Evolutionary conservation across 1,140 invertebrate species (phyloP).

Genomic region (Hyposmocoma kahamanoa): DNA sequence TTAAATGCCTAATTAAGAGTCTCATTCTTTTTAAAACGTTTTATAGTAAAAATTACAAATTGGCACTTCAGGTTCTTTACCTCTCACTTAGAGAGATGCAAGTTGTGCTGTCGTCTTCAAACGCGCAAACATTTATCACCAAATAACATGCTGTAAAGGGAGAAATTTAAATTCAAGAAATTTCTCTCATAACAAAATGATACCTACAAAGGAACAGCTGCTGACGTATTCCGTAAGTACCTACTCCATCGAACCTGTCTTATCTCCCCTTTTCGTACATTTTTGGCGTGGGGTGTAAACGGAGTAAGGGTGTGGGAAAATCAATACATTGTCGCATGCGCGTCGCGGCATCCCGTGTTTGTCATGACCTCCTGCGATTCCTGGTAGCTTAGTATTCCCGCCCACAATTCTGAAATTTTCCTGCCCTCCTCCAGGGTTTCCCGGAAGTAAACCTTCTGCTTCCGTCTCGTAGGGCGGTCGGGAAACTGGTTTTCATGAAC

Average conservation of each 20-base stretch:
- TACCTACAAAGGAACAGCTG: too few species aligned
- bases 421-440: constrained; percentile 60
- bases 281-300: not conserved
- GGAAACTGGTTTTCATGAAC: constrained; percentile 1
- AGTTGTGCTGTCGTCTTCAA: too few species aligned
- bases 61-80: too few species aligned
- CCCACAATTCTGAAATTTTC: constrained; percentile 70
- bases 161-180: too few species aligned
- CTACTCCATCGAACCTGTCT: not conserved
- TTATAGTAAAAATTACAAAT: too few species aligned
- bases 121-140: too few species aligned
- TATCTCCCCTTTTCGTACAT: not conserved
- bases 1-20: too few species aligned
- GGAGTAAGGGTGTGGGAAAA: constrained; percentile 28
- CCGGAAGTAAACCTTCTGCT: constrained; percentile 53
- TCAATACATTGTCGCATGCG: constrained; percentile 54
- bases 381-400: constrained; percentile 52
- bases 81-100: too few species aligned
- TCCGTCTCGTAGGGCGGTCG: constrained; percentile 55
- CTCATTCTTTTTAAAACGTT: too few species aligned
- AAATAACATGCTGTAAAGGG: too few species aligned
- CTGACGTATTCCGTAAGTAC: too few species aligned
- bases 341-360: not conserved
- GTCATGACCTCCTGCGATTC: constrained; percentile 21
- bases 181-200: too few species aligned